Evolutionary conservation across 2,888 invertebrate genomes (phyloP).

Genomic region (Ochropleura leucogaster): DNA sequence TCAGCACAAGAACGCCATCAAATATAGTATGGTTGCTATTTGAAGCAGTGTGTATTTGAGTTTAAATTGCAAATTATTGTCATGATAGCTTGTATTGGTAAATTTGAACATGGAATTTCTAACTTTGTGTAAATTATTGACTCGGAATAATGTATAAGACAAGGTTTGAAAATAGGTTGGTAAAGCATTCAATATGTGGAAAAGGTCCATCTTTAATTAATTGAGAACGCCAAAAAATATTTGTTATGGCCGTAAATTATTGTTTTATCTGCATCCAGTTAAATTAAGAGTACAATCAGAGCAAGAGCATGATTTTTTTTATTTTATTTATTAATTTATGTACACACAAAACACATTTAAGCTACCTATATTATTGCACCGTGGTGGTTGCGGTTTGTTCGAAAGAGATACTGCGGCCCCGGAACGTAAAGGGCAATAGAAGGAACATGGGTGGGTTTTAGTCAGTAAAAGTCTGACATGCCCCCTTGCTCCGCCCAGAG

Average conservation of each 20-base stretch:
- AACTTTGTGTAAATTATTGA: background rate
- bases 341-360: too few species aligned
- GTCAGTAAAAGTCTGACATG: too few species aligned
- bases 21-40: conserved; percentile 26
- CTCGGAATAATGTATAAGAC: background rate
- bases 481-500: too few species aligned
- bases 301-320: background rate
- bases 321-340: background rate
- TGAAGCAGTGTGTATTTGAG: conserved; percentile 5
- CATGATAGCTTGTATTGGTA: conserved; percentile 1
- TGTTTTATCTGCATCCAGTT: background rate
- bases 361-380: too few species aligned
- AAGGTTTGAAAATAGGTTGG: background rate
- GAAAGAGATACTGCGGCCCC: too few species aligned
- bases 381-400: too few species aligned
- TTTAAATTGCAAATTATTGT: conserved; percentile 17
- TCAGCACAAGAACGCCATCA: conserved; percentile 24
- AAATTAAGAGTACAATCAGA: background rate
- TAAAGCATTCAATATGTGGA: background rate
- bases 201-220: too few species aligned
- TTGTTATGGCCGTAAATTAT: background rate
- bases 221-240: too few species aligned
- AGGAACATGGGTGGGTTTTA: too few species aligned
- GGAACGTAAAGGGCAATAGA: too few species aligned
- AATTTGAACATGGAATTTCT: background rate